phyloP scores from a whole-genome alignment of 2,113 vertebrate species.

The Oncorhynchus tshawytscha region DNA sequence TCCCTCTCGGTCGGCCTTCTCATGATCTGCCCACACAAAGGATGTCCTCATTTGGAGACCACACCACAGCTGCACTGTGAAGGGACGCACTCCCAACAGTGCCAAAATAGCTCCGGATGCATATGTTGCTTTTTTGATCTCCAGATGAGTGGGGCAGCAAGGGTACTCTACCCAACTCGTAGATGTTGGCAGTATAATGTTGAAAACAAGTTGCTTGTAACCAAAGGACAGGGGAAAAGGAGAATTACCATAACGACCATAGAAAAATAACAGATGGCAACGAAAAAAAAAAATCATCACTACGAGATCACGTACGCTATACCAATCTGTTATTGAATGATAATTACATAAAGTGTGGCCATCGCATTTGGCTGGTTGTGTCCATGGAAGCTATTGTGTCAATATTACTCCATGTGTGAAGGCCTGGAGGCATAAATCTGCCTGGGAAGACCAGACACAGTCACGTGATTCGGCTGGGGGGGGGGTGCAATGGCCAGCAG shows the following conservation, averaged over 20 bases:
- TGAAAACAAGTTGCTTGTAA: not conserved
- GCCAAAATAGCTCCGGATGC: not conserved
- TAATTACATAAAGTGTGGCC: slow-evolving; percentile 6
- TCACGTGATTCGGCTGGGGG: no score
- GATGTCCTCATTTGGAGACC: not conserved
- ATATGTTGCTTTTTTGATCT: not conserved
- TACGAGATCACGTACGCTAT: slow-evolving; percentile 7
- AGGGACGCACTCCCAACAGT: not conserved
- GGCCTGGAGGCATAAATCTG: slow-evolving; percentile 15
- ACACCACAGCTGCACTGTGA: not conserved
- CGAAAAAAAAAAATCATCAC: not conserved
- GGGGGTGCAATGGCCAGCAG: not conserved
- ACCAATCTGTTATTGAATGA: slow-evolving; percentile 37
- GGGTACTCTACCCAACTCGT: not conserved
- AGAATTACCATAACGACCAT: not conserved
- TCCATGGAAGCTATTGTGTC: slow-evolving; percentile 28
- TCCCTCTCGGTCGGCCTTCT: not conserved
- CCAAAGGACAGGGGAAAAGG: no score
- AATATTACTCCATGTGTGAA: slow-evolving; percentile 38
- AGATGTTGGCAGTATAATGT: not conserved
- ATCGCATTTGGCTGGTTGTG: slow-evolving; percentile 26
- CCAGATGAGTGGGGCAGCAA: not conserved
- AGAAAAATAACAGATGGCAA: slow-evolving; percentile 20
- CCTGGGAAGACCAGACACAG: slow-evolving; percentile 5
- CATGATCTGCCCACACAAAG: not conserved